Evolutionary conservation across 2,113 vertebrate species (phyloP).

Genomic region (Lycocorax pyrrhopterus): DNA sequence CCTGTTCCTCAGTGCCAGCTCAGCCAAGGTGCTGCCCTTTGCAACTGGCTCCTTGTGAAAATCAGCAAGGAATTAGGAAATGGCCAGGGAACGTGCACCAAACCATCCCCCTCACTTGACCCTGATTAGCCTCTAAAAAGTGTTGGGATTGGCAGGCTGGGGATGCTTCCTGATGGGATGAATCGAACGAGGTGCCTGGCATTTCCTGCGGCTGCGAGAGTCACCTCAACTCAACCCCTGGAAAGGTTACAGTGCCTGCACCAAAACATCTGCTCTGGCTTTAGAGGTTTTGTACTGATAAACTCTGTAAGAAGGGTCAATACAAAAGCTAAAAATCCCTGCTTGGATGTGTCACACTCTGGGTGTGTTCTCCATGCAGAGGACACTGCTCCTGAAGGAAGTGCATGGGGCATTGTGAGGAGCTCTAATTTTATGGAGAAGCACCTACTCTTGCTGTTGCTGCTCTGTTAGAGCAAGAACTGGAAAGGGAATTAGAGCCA

Average conservation of each 20-base stretch:
- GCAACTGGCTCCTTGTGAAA: neutral
- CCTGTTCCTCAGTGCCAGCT: neutral
- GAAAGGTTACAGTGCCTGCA: neutral
- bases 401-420: accelerated
- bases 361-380: accelerated
- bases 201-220: accelerated
- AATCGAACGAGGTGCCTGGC: neutral
- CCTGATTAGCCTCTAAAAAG: neutral
- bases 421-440: accelerated
- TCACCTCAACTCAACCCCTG: neutral
- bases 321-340: neutral
- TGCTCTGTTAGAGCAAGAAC: neutral
- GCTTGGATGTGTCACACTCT: neutral
- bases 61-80: neutral
- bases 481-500: neutral
- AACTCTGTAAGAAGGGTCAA: neutral
- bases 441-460: neutral
- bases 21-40: neutral
- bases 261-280: neutral
- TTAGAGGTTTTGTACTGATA: neutral
- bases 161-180: neutral
- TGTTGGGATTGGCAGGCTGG: neutral
- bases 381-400: neutral
- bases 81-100: neutral
- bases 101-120: neutral